Evolutionary conservation across 35 echinoderm and acorn worm species (phyloP), one percentile per base, ranked within the genome.

Genomic region (Stichopus chloronotus): DNA sequence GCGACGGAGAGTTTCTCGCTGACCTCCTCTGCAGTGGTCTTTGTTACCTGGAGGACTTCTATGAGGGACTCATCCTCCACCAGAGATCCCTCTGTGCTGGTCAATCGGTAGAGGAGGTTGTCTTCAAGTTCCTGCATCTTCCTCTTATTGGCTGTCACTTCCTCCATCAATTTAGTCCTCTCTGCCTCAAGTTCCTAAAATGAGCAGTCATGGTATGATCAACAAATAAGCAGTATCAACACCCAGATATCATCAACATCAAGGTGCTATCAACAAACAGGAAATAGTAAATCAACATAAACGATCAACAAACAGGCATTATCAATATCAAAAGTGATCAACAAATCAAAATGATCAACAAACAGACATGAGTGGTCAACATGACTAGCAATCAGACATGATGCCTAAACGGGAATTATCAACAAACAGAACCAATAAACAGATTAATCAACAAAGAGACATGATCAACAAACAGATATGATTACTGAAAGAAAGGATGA

Each of bases 101-200:
- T 98, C 79, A 98, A 89, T 59, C 97, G 83, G 91, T 94, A 98
- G 63, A 98, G 91, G 25, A 98, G 94, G 83, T 98, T 98, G 58
- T 98, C 97, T 63, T 98, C 97, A 13, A 98, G 91, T 57, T 98
- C 97, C 80, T 98, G 97, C 97, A 98, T 98, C 92, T 98, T 98
- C 21, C 95, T 92, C 76, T 96, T 96, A 91, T 98, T 98, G 43
- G 94, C 95, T n/a, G 95, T 98, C 13, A 98, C 97, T 78, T 98
- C 97, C 82, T 98, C 97, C 97, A 98, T 98, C 91, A 98, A 92
- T 71, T 98, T 98, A 57, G 92, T 94, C 53, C 97, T 91, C 59
- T 98, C 97, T 0, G 97, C 91, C 65, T 98, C 97, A 5, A 98
- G 93, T 92, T 98, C 97, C 95, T 98, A 82, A 55, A 92, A 87